These are phyloP conservation scores for Pantelozetes paolii DNA, from an alignment of 2,888 invertebrate genomes.

Conservation along the genomic window DNA sequence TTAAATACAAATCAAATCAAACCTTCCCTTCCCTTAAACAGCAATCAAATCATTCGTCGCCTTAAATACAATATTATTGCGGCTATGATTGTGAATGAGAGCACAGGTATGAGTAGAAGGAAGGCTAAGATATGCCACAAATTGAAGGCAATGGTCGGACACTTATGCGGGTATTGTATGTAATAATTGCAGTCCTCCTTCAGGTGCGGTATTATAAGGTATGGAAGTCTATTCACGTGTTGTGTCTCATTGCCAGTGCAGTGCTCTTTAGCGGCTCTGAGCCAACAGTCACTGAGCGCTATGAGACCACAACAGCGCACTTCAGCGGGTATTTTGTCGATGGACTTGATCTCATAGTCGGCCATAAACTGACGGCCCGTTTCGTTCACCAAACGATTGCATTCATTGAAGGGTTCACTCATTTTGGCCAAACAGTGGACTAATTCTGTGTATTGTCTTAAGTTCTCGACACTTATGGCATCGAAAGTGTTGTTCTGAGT, in stretches of 20 bases:
- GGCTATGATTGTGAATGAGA: conserved; percentile 10
- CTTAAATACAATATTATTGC: conserved; percentile 1
- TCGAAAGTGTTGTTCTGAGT: not conserved
- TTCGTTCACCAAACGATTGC: not conserved
- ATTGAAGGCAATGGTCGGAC: not conserved
- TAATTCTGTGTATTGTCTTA: conserved; percentile 18
- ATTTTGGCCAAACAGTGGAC: conserved; percentile 19
- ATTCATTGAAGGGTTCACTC: not conserved
- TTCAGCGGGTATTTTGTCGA: not conserved
- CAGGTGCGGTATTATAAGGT: not conserved
- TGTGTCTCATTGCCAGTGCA: not conserved
- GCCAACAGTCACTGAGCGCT: not conserved
- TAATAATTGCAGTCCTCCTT: not conserved
- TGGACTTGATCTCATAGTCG: not conserved
- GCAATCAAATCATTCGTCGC: not conserved
- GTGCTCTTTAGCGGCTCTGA: not conserved
- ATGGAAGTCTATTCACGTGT: not conserved
- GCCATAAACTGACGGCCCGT: conserved; percentile 4
- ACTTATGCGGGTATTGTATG: conserved; percentile 35
- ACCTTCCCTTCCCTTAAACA: not conserved
- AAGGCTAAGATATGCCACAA: conserved; percentile 36
- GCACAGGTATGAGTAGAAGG: conserved; percentile 26
- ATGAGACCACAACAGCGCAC: conserved; percentile 7
- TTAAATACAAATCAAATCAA: not conserved
- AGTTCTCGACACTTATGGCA: not conserved